Percentiles rank a stretch among this genome's conserved stretches.
phyloP scores from a whole-genome alignment of 2,797 vertebrate genomes.

The Amazonetta brasiliensis region DNA sequence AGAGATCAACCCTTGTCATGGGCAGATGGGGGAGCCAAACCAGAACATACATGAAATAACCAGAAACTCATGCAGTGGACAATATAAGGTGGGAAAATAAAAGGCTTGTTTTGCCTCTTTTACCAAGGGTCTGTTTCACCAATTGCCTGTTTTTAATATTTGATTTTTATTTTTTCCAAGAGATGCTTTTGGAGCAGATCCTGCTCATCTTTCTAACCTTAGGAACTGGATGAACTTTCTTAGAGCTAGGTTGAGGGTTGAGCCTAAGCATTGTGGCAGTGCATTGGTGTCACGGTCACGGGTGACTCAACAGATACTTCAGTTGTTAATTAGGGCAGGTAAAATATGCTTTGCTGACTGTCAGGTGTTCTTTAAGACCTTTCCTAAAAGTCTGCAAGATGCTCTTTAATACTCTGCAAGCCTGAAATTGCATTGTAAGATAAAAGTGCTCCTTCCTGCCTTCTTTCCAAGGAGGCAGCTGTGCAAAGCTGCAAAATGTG shows the following conservation, averaged over 20 bases:
- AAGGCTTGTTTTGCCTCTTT: neutral
- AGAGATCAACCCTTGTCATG: neutral
- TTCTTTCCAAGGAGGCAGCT: neutral
- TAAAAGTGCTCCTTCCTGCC: neutral
- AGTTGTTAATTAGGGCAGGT: neutral
- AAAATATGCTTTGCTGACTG: neutral
- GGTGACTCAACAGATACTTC: neutral
- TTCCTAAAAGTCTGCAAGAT: neutral
- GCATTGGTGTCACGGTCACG: rapidly evolving
- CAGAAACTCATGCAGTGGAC: neutral
- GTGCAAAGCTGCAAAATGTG: neutral
- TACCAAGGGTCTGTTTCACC: no score
- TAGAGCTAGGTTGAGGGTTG: neutral
- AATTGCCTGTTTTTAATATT: neutral
- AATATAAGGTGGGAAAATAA: neutral
- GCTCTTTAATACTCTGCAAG: neutral
- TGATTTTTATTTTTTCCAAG: neutral
- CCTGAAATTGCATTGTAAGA: neutral
- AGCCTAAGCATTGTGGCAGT: neutral
- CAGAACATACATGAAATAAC: neutral
- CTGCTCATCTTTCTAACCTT: neutral
- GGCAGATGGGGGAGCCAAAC: neutral
- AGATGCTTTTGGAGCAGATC: neutral
- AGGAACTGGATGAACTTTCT: neutral
- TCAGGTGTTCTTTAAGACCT: neutral